These are phyloP conservation scores for Lytechinus pictus DNA, from an alignment of 35 echinoderm and acorn worm genomes.

Conservation along the genomic window DNA sequence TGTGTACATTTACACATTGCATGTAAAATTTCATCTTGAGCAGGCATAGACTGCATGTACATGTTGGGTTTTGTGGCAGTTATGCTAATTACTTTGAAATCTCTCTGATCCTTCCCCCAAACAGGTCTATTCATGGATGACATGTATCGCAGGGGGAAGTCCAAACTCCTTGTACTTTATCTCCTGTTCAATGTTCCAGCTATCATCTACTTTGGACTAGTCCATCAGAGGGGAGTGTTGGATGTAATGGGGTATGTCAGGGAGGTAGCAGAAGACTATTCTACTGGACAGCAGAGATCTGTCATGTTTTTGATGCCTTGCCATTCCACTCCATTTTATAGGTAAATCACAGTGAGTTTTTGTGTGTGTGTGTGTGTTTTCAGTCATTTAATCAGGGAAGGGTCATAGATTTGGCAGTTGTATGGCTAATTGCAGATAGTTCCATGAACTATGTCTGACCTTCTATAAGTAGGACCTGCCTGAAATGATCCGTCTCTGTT, in stretches of 20 bases:
- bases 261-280: constrained; percentile 42
- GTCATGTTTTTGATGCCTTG: constrained; percentile 93
- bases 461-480: too few species aligned
- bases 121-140: constrained; percentile 44
- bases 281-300: constrained; percentile 40
- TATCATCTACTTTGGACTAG: constrained; percentile 66
- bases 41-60: too few species aligned
- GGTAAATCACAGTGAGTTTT: constrained; percentile 55
- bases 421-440: too few species aligned
- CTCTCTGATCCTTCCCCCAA: background rate
- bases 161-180: background rate
- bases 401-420: background rate
- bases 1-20: too few species aligned
- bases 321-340: constrained; percentile 97
- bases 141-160: background rate
- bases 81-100: background rate
- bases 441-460: too few species aligned
- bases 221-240: constrained; percentile 87
- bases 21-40: too few species aligned
- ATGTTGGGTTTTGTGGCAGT: too few species aligned
- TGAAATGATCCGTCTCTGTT: too few species aligned
- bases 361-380: background rate
- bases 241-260: constrained; percentile 82
- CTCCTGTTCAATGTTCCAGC: constrained; percentile 64
- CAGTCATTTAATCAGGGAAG: background rate